Evolutionary conservation across 1,140 invertebrate species (phyloP).

Genomic region (Heliothis subflexa): DNA sequence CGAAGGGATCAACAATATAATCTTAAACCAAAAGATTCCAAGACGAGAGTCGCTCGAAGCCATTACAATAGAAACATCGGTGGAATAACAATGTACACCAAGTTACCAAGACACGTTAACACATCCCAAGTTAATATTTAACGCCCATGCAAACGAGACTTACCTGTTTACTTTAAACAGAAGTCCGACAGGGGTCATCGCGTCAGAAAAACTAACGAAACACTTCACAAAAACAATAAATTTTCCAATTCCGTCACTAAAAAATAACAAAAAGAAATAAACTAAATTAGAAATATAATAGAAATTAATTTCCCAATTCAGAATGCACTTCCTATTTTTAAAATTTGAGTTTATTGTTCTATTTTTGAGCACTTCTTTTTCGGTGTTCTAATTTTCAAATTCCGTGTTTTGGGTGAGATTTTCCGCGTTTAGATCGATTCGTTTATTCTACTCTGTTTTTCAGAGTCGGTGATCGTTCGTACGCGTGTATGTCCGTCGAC

Average conservation of each 20-base stretch:
- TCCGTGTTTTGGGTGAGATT: not conserved
- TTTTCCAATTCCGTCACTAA: conserved; percentile 36
- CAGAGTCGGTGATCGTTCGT: conserved; percentile 56
- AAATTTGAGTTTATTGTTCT: not conserved
- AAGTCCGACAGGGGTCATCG: conserved; percentile 84
- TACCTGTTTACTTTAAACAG: conserved; percentile 85
- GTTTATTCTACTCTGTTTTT: conserved; percentile 47
- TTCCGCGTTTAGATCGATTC: conserved; percentile 49
- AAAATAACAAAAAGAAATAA: conserved; percentile 19
- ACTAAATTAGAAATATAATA: conserved; percentile 32
- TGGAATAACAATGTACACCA: conserved; percentile 41
- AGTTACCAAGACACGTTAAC: conserved; percentile 47
- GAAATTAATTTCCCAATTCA: not conserved
- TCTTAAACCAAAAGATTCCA: conserved; percentile 29
- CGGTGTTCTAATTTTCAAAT: conserved; percentile 21
- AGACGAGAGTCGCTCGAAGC: conserved; percentile 20
- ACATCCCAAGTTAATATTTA: conserved; percentile 61
- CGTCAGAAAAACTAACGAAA: conserved; percentile 5
- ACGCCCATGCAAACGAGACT: conserved; percentile 58
- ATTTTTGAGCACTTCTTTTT: not conserved
- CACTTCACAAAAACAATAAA: conserved; percentile 43
- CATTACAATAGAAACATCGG: conserved; percentile 44
- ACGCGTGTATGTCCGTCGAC: conserved; percentile 69
- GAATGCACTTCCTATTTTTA: conserved; percentile 12
- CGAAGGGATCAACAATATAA: conserved; percentile 27